phyloP scores from a whole-genome alignment of 2,797 vertebrate genomes.

The Chelonia mydas region DNA sequence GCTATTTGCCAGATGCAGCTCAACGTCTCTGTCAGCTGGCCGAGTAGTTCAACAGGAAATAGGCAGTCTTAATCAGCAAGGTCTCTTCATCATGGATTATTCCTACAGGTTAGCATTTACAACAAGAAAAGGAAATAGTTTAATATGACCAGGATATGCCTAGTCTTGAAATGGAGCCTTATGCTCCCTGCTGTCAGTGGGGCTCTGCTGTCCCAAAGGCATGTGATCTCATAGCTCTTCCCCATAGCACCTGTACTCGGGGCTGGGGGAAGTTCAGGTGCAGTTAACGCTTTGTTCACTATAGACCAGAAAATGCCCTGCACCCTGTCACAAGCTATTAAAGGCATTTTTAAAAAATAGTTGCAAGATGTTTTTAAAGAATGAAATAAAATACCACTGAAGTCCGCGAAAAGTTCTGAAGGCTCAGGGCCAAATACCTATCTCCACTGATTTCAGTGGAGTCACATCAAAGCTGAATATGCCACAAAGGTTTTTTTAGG shows the following conservation, averaged over 20 bases:
- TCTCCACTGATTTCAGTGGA: background rate
- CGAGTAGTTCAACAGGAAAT: background rate
- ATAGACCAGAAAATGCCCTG: background rate
- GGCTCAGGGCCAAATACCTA: background rate
- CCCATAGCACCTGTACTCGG: background rate
- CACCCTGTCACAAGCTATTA: background rate
- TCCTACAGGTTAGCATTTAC: background rate
- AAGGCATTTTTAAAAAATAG: background rate
- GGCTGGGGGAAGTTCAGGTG: no score
- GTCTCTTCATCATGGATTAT: background rate
- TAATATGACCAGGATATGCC: background rate
- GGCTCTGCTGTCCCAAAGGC: background rate
- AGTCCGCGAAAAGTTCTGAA: background rate
- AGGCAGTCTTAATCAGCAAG: background rate
- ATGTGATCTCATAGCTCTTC: background rate
- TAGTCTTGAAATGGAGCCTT: background rate
- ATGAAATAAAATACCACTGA: background rate
- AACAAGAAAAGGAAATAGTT: background rate
- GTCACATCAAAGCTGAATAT: accelerated
- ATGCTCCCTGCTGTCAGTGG: background rate
- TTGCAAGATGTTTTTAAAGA: background rate
- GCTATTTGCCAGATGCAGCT: background rate
- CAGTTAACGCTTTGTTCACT: background rate
- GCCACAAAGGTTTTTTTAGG: background rate
- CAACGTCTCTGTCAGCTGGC: background rate